Percentiles rank a stretch among this genome's conserved stretches.
These are phyloP conservation scores for Crossocerus cetratus DNA, from an alignment of 2,888 invertebrate species.

Conservation along the genomic window DNA sequence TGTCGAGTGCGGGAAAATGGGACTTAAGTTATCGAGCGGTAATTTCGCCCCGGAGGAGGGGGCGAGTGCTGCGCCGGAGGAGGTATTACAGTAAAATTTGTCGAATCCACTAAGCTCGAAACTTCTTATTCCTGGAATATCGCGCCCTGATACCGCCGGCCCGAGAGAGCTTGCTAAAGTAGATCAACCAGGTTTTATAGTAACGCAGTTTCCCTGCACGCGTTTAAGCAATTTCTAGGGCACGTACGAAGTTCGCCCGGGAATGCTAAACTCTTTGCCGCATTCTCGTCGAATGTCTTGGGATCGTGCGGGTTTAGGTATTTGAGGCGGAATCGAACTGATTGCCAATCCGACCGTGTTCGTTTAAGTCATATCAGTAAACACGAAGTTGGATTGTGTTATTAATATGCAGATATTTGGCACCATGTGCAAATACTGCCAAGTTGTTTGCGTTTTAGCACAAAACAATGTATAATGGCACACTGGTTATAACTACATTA, in stretches of 20 bases:
- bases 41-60: slow-evolving; percentile 8
- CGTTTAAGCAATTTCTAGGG: slow-evolving; percentile 23
- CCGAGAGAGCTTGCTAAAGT: slow-evolving; percentile 24
- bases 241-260: not conserved
- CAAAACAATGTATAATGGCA: no score
- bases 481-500: no score
- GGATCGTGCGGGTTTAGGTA: no score
- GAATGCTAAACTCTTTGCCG: not conserved
- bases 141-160: slow-evolving; percentile 9
- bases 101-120: slow-evolving; percentile 42
- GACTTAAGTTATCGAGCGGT: slow-evolving; percentile 22
- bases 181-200: slow-evolving; percentile 40
- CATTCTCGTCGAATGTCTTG: no score
- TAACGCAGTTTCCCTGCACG: not conserved
- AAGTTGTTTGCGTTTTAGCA: no score
- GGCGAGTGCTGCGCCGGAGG: slow-evolving; percentile 18
- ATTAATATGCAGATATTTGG: no score
- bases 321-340: no score
- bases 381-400: no score
- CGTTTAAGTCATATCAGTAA: no score
- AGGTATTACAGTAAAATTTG: slow-evolving; percentile 27
- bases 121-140: slow-evolving; percentile 33
- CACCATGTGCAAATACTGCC: no score
- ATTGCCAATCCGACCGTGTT: no score
- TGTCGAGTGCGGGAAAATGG: not conserved